These are phyloP conservation scores for Peucedramus taeniatus DNA, from an alignment of 2,113 vertebrate species.

Conservation along the genomic window DNA sequence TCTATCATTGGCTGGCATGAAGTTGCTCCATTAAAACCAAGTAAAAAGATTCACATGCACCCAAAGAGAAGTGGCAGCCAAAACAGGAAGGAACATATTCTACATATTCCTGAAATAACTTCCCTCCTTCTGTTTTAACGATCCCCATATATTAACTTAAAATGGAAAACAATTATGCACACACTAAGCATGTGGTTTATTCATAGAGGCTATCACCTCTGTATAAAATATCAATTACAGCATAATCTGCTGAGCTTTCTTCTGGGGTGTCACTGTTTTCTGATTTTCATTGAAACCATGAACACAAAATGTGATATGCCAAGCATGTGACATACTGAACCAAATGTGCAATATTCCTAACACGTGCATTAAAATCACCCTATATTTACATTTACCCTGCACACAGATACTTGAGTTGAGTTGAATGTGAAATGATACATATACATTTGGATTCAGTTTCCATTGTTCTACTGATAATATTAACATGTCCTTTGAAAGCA, in stretches of 20 bases:
- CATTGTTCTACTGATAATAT: not conserved
- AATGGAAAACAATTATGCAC: not conserved
- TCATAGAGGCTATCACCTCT: not conserved
- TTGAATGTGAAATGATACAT: not conserved
- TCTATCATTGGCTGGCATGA: not conserved
- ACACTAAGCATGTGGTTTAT: not conserved
- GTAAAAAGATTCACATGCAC: not conserved
- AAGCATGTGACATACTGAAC: not conserved
- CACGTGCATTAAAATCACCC: not conserved
- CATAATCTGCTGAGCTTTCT: not conserved
- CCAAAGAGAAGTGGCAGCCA: not conserved
- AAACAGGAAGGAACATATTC: not conserved
- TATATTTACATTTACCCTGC: not conserved
- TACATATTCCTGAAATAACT: not conserved
- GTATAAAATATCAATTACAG: not conserved
- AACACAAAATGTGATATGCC: not conserved
- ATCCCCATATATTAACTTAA: not conserved
- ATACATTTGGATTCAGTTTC: not conserved
- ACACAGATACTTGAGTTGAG: not conserved
- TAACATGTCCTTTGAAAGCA: not conserved
- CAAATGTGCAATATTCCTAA: not conserved
- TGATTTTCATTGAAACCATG: not conserved
- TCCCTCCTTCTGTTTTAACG: not conserved
- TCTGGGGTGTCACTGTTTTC: not conserved
- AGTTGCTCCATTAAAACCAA: not conserved